phyloP scores from a whole-genome alignment of 1,140 invertebrate species.

The Drosophila sturtevanti region DNA sequence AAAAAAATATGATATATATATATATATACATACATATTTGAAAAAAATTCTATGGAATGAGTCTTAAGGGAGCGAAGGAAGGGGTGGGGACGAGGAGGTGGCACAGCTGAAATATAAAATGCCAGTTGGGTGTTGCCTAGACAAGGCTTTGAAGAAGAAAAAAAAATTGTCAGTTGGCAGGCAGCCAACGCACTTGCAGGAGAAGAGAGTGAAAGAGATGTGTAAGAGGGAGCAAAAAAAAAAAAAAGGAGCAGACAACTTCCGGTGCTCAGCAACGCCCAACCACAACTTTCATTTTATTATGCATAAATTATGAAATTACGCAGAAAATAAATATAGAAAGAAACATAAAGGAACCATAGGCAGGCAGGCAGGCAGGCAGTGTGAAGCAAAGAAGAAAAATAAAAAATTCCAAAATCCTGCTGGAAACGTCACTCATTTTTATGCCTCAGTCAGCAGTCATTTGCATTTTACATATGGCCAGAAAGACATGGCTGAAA shows the following conservation, averaged over 20 bases:
- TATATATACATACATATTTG: neutral
- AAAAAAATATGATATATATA: conserved; percentile 2
- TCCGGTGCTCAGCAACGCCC: conserved; percentile 1
- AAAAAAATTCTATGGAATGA: neutral
- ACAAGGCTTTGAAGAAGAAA: conserved; percentile 21
- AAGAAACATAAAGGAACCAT: neutral
- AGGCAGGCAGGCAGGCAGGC: neutral
- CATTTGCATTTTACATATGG: conserved; percentile 9
- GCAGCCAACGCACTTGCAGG: conserved; percentile 29
- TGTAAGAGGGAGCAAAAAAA: neutral
- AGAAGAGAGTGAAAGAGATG: neutral
- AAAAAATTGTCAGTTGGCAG: conserved; percentile 63
- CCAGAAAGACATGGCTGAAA: neutral
- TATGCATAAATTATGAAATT: conserved; percentile 72
- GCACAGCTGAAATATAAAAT: conserved; percentile 26
- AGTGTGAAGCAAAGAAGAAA: neutral
- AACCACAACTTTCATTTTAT: conserved; percentile 55
- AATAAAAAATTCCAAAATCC: neutral
- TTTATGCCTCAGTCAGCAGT: conserved; percentile 20
- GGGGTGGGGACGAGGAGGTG: neutral
- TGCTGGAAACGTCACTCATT: conserved; percentile 39
- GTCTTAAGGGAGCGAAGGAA: neutral
- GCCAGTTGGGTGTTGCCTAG: conserved; percentile 33
- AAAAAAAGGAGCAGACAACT: conserved; percentile 15
- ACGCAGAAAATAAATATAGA: conserved; percentile 53